Evolutionary conservation across 2,797 vertebrate genomes (phyloP).

Genomic region (Crenichthys baileyi): DNA sequence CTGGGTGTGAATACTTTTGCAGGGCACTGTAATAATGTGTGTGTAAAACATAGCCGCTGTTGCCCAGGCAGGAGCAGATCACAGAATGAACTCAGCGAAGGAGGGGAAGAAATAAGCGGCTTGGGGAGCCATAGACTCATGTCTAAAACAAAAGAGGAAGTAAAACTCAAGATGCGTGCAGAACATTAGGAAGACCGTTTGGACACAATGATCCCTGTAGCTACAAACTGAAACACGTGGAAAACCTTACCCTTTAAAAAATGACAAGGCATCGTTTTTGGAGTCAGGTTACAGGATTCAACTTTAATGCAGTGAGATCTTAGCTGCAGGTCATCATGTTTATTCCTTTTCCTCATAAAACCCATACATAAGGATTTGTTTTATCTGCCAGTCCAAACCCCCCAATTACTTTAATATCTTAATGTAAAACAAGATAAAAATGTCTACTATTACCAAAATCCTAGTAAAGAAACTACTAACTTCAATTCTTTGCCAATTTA

Average conservation of each 20-base stretch:
- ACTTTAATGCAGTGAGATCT: neutral
- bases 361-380: neutral
- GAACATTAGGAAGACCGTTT: constrained; percentile 18
- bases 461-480: neutral
- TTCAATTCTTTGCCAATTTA: neutral
- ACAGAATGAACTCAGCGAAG: constrained; percentile 7
- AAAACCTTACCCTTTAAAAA: neutral
- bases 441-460: too few species aligned
- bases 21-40: neutral
- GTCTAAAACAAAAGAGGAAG: constrained; percentile 57
- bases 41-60: neutral
- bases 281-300: neutral
- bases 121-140: neutral
- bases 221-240: neutral
- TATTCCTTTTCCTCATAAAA: neutral
- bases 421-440: neutral
- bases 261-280: neutral
- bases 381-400: neutral
- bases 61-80: constrained; percentile 9
- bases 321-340: neutral
- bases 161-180: constrained; percentile 39
- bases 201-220: constrained; percentile 10
- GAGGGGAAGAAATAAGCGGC: constrained; percentile 38
- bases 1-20: neutral
- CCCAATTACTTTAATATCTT: neutral